Conservation (phyloP, 2,797 vertebrate species). For the Hippopotamyrus pictus region DNA sequence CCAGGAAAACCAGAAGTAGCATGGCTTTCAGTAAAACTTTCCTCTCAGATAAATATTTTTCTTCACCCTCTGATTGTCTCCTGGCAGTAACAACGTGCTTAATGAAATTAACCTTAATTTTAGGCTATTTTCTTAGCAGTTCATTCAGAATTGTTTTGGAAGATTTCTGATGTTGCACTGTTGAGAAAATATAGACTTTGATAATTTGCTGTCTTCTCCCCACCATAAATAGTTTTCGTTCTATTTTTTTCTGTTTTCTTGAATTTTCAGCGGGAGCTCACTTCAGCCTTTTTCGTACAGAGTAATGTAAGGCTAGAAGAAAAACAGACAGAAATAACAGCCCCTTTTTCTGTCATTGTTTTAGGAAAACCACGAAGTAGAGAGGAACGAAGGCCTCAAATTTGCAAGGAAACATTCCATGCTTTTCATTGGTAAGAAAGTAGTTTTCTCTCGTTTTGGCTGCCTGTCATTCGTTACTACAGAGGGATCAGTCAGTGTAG, state of each 20-base stretch:
- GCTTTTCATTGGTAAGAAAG: conserved; percentile 89
- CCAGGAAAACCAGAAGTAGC: background rate
- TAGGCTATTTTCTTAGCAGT: background rate
- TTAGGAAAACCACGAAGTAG: conserved; percentile 90
- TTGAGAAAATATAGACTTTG: background rate
- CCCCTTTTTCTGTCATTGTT: conserved; percentile 36
- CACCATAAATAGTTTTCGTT: background rate
- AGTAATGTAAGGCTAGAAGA: background rate
- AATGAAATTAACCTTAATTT: background rate
- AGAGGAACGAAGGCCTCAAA: conserved; percentile 91
- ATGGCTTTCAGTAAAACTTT: conserved; percentile 9
- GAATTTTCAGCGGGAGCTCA: background rate
- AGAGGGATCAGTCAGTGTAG: background rate
- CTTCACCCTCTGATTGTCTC: background rate
- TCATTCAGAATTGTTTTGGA: background rate
- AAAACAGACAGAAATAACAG: background rate
- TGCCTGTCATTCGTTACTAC: background rate
- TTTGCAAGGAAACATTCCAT: conserved; percentile 97
- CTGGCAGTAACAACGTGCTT: background rate
- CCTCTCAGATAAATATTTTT: background rate
- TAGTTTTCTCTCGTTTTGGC: conserved; percentile 30
- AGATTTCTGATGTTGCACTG: background rate
- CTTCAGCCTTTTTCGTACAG: background rate
- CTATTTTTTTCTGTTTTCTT: background rate
- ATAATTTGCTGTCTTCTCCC: background rate